These are phyloP conservation scores for Vespertilio murinus DNA, from an alignment of 2,797 vertebrate species.

Conservation along the genomic window DNA sequence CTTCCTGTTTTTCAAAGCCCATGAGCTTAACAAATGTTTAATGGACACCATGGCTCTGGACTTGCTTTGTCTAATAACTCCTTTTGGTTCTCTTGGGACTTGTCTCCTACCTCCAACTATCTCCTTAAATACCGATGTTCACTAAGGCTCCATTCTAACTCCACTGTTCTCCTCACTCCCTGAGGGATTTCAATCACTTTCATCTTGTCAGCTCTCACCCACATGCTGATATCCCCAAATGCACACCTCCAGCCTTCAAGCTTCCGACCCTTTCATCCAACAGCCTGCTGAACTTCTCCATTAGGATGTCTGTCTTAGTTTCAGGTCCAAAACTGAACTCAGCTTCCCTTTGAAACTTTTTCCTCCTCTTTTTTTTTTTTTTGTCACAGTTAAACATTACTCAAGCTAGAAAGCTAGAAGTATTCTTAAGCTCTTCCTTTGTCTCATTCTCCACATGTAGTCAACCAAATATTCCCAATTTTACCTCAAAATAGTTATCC, in stretches of 20 bases:
- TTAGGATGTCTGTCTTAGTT: not conserved
- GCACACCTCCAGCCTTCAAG: not conserved
- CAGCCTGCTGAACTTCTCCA: not conserved
- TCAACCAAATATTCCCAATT: not conserved
- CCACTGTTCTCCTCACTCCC: not conserved
- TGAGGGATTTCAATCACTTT: not conserved
- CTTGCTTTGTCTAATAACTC: not conserved
- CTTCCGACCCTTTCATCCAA: not conserved
- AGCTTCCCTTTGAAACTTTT: slow-evolving; percentile 8
- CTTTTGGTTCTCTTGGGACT: not conserved
- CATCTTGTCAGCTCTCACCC: not conserved
- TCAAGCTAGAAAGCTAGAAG: not conserved
- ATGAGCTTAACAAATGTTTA: not conserved
- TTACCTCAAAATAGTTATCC: not conserved
- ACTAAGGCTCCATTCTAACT: not conserved
- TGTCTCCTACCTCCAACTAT: not conserved
- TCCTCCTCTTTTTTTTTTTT: not conserved
- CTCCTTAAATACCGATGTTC: not conserved
- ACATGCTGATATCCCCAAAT: not conserved
- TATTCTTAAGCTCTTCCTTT: not conserved
- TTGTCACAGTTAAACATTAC: not conserved
- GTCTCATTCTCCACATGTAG: not conserved
- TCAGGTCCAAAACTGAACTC: slow-evolving; percentile 13
- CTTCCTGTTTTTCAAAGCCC: not conserved
- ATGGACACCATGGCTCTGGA: not conserved